Conservation (phyloP, 2,113 vertebrate genomes). For the Ia io region DNA sequence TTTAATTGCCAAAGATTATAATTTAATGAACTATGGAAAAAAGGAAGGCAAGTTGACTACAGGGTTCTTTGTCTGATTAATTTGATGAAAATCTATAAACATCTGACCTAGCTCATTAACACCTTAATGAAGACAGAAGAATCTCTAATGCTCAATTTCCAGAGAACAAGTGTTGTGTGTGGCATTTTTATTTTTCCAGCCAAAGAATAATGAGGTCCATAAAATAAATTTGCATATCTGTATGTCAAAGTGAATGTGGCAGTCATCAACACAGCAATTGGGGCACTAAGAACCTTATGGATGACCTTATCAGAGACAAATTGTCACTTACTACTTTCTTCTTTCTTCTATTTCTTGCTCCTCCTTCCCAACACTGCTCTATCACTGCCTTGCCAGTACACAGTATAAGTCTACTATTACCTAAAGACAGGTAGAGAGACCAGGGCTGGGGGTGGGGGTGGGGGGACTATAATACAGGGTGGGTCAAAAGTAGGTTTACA, state of each 20-base stretch:
- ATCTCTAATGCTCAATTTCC: constrained; percentile 18
- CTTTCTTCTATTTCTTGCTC: background rate
- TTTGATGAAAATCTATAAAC: constrained; percentile 71
- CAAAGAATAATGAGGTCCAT: constrained; percentile 23
- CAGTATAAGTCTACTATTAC: background rate
- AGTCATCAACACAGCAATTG: background rate
- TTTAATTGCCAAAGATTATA: constrained; percentile 59
- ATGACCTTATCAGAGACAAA: background rate
- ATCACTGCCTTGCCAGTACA: background rate
- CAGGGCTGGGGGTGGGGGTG: background rate
- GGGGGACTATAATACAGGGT: background rate
- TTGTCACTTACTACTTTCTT: background rate
- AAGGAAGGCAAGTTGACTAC: constrained; percentile 54
- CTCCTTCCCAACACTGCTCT: background rate
- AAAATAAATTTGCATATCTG: constrained; percentile 44
- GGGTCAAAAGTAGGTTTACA: background rate
- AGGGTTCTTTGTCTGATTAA: constrained; percentile 65
- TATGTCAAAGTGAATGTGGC: background rate
- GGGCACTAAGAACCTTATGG: background rate
- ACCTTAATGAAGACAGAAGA: constrained; percentile 61
- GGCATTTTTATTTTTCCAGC: constrained; percentile 42
- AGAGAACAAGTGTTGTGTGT: background rate
- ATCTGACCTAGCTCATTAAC: constrained; percentile 69
- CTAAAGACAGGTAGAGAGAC: background rate
- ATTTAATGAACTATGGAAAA: constrained; percentile 69